A percentile compares a stretch with the other conserved stretches of the same genome.
Evolutionary conservation across 53 echinoderm and acorn worm species (phyloP).

Genomic region (Arbacia lixula): DNA sequence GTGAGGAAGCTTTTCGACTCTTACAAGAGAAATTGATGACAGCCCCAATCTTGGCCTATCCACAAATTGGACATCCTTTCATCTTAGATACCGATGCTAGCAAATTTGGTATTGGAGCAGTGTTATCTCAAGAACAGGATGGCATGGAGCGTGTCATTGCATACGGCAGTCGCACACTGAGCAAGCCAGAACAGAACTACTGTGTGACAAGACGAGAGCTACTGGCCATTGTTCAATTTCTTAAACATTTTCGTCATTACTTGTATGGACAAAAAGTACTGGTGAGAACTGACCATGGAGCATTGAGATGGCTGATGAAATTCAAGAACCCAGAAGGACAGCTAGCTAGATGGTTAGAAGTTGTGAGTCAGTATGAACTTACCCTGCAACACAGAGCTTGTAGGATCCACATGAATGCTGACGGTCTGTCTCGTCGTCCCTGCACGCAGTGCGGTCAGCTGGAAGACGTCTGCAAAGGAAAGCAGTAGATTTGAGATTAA

Average conservation of each 20-base stretch:
- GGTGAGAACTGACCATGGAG: slow-evolving; percentile 14
- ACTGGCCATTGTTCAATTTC: background rate
- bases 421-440: background rate
- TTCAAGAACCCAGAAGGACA: slow-evolving; percentile 18
- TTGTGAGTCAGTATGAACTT: background rate
- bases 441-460: background rate
- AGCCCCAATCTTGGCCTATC: slow-evolving; percentile 28
- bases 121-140: slow-evolving; percentile 4
- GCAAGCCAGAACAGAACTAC: background rate
- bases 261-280: slow-evolving; percentile 16
- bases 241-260: slow-evolving; percentile 41
- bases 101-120: slow-evolving; percentile 33
- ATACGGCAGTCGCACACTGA: slow-evolving; percentile 11
- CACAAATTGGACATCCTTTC: background rate
- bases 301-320: slow-evolving; percentile 3
- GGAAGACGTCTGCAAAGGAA: background rate
- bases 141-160: slow-evolving; percentile 13
- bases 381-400: background rate
- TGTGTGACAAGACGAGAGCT: slow-evolving; percentile 39
- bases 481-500: background rate
- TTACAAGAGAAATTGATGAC: background rate
- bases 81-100: slow-evolving; percentile 32
- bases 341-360: slow-evolving; percentile 16
- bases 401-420: background rate
- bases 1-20: background rate